Conservation (phyloP, 2,888 invertebrate species). For the Ophioninae sp. region DNA sequence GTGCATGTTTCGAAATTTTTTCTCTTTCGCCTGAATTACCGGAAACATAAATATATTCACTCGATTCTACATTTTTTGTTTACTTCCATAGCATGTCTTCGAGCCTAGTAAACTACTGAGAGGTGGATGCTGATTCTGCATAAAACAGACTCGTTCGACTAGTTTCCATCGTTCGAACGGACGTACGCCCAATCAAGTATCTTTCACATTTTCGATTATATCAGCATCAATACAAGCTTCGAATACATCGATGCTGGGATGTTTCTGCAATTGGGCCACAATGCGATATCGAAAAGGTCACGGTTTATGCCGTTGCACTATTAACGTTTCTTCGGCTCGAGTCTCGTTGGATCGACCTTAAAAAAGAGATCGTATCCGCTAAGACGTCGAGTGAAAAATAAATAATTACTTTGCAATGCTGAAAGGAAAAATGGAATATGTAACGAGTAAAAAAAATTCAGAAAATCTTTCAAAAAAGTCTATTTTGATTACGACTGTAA, state of each 20-base stretch:
- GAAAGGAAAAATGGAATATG: not conserved
- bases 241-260: constrained; percentile 4
- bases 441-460: not conserved
- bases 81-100: constrained; percentile 47
- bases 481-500: no score
- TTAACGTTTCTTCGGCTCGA: not conserved
- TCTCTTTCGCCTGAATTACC: not conserved
- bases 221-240: not conserved
- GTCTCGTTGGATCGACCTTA: not conserved
- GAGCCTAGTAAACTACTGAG: constrained; percentile 9
- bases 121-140: constrained; percentile 14
- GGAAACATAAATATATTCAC: not conserved
- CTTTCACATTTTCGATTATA: constrained; percentile 14
- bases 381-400: not conserved
- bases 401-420: not conserved
- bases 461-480: not conserved
- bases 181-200: constrained; percentile 16
- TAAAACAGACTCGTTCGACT: constrained; percentile 32
- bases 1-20: not conserved
- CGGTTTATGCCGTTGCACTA: constrained; percentile 4
- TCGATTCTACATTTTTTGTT: not conserved
- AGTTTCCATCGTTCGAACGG: constrained; percentile 28
- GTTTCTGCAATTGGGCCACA: not conserved
- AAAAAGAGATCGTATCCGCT: not conserved
- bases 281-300: constrained; percentile 1